Percentiles rank a stretch among this genome's conserved stretches.
Conservation (phyloP, 2,888 invertebrate genomes). For the Phania funesta region DNA sequence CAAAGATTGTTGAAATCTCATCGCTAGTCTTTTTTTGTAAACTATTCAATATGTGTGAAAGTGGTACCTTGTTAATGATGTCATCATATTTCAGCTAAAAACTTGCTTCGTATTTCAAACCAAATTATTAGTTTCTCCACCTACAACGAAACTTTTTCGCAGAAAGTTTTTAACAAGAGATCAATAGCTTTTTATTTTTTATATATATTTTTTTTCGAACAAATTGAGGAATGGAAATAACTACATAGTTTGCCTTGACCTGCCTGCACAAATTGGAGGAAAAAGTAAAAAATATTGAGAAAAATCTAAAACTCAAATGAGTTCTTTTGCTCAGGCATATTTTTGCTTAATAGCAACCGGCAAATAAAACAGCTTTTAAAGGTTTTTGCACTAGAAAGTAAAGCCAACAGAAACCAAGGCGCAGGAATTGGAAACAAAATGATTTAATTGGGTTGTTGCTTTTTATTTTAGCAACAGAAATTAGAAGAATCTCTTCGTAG, state of each 20-base stretch:
- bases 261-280: background rate
- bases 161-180: background rate
- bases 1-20: too few relatives aligned
- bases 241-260: constrained; percentile 13
- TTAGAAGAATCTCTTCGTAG: background rate
- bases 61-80: too few relatives aligned
- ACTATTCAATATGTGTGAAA: too few relatives aligned
- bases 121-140: too few relatives aligned
- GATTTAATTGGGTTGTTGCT: background rate
- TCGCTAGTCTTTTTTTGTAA: too few relatives aligned
- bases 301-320: too few relatives aligned
- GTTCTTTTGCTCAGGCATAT: too few relatives aligned
- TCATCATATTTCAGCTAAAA: too few relatives aligned
- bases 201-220: background rate
- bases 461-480: background rate
- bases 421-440: background rate
- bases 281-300: background rate
- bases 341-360: too few relatives aligned
- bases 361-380: too few relatives aligned
- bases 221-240: background rate
- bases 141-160: background rate
- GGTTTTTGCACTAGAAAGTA: too few relatives aligned
- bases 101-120: too few relatives aligned
- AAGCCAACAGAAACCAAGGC: background rate
- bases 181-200: background rate